Base-by-base conservation (phyloP, 2,888 invertebrate species). In the Cerceris rybyensis region DNA sequence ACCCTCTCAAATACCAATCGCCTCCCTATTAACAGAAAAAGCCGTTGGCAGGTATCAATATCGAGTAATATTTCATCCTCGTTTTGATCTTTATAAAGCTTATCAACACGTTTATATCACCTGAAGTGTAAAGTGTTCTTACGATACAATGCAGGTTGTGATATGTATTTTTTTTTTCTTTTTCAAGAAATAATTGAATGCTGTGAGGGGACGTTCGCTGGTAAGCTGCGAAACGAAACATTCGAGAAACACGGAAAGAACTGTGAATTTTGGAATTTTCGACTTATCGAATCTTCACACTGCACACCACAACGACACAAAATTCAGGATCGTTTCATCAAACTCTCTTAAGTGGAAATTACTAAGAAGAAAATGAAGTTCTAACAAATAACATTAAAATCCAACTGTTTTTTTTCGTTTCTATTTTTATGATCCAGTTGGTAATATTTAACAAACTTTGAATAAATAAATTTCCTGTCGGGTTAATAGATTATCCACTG, bases 1-100 rank as follows among this genome's bases (percentile, higher is more conserved):
- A 92, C 91, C 91, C 92, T 90, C 90, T 91, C 93, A 91, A 92
- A 91, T 91, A 92, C 91, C 92, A 92, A 90, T 92, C 93, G 93
- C 93, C 94, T 95, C 95, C 96, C 96, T 95, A 91, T 87, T 90
- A 94, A 95, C 95, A 95, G 94, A 95, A 95, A 95, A 95, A 96
- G 96, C 96, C 96, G 96, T 96, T 96, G 96, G 96, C 96, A 95
- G 95, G 95, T 94, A 93, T 93, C 92, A 92, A 88, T 90, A 89
- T 86, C 87, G 86, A 84, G 84, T 85, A 82, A 84, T 78, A 64
- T 70, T 57, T 70, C 70, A 75, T 65, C 70, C 61, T 75, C 60
- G 46, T 77, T 67, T 76, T 59, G 13, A 14, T 70, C 63, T 63
- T 64, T 70, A 43, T 16, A 55, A 61, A 17, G 55, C 59, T 13